A percentile compares a stretch with the other conserved stretches of the same genome.
phyloP scores from a whole-genome alignment of 2,797 vertebrate species.

The Syngnathus rostellatus region DNA sequence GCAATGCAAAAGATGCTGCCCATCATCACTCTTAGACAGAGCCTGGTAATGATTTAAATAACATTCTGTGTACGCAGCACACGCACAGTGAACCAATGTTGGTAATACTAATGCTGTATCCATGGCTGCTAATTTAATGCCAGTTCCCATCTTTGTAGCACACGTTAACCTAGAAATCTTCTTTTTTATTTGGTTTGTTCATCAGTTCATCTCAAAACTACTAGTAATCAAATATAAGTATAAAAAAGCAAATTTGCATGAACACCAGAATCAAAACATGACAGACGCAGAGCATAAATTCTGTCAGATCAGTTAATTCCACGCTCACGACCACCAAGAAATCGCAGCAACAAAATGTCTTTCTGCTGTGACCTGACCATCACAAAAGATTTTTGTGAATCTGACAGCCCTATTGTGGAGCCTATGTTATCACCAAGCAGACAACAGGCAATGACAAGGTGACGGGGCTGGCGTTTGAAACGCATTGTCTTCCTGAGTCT shows the following conservation, averaged over 20 bases:
- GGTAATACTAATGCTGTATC: background rate
- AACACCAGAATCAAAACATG: background rate
- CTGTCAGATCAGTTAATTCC: background rate
- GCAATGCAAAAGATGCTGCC: background rate
- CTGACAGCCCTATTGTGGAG: background rate
- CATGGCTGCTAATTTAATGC: background rate
- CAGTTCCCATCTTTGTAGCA: background rate
- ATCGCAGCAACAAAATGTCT: background rate
- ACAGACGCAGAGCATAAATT: background rate
- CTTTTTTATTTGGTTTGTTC: too few species aligned
- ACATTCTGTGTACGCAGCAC: background rate
- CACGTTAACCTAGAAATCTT: too few species aligned
- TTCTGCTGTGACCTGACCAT: background rate
- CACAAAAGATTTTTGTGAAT: conserved; percentile 3
- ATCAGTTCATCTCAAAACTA: background rate
- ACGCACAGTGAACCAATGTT: background rate
- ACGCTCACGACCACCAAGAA: background rate
- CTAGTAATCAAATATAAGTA: too few species aligned
- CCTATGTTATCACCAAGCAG: background rate
- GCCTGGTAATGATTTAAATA: background rate
- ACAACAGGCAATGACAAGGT: background rate
- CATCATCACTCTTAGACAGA: background rate
- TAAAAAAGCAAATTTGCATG: background rate
- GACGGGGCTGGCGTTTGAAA: background rate
- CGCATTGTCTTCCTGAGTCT: background rate